A percentile compares a stretch with the other conserved stretches of the same genome.
Conservation (phyloP, 2,113 vertebrate genomes). For the Glaucidium brasilianum region DNA sequence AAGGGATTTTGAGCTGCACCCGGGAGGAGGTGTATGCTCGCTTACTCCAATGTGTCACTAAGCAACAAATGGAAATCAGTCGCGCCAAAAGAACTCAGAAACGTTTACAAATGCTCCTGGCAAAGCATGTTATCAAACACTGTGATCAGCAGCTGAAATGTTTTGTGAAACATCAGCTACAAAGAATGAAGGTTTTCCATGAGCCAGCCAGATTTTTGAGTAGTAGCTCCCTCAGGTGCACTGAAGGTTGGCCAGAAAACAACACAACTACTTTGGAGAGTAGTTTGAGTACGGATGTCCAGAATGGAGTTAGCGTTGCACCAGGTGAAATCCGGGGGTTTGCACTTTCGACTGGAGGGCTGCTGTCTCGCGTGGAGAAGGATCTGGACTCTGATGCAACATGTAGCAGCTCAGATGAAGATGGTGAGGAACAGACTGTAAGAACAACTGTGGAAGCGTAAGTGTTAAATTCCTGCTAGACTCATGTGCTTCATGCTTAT, state of each 20-base stretch:
- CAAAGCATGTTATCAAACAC: conserved; percentile 80
- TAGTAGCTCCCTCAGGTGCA: conserved; percentile 47
- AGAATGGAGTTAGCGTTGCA: conserved; percentile 34
- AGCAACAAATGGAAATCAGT: conserved; percentile 77
- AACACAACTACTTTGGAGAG: not conserved
- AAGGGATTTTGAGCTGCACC: conserved; percentile 43
- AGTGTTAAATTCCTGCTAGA: conserved; percentile 77
- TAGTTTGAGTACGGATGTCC: conserved; percentile 18
- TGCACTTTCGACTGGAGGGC: conserved; percentile 69
- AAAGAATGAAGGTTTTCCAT: conserved; percentile 57
- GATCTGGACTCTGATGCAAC: conserved; percentile 91
- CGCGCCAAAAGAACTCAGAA: conserved; percentile 77
- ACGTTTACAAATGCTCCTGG: conserved; percentile 84
- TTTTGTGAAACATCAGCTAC: conserved; percentile 72
- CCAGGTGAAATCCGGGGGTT: conserved; percentile 77
- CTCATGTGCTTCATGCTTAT: not conserved
- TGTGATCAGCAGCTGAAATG: conserved; percentile 83
- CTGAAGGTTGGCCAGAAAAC: conserved; percentile 57
- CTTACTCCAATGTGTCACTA: conserved; percentile 75
- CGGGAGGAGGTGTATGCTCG: conserved; percentile 67
- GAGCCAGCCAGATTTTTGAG: conserved; percentile 40
- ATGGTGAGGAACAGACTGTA: conserved; percentile 66
- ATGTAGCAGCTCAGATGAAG: conserved; percentile 91
- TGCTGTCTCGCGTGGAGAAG: conserved; percentile 79
- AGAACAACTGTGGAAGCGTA: conserved; percentile 74